Evolutionary conservation across 2,797 vertebrate species (phyloP), one percentile per base, ranked within the genome.

Genomic region (Saxicola maurus): DNA sequence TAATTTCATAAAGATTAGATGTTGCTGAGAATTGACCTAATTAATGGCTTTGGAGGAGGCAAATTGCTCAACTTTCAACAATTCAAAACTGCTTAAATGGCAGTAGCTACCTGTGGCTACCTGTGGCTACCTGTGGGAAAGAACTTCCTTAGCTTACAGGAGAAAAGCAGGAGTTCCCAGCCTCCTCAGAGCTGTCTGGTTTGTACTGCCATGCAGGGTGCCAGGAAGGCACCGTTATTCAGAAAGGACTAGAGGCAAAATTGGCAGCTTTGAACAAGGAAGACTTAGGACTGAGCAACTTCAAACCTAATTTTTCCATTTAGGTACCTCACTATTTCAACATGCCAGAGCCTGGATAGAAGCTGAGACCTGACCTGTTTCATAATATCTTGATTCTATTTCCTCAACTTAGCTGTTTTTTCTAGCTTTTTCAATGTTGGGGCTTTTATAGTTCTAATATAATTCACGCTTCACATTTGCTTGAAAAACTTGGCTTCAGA

Each of bases 1-100:
- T 86, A 92, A 91, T 87, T 93, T 86, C 52, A 52, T 79, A 48
- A 91, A 87, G 90, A 93, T 90, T 90, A 92, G 86, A 51, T 65
- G 18, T 42, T 90, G 45, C 66, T 84, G 67, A 86, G 77, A 90
- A 90, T 80, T 83, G 14, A 81, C 73, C 51, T 49, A 64, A 68
- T 85, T 80, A 83, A 61, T 83, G 82, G 37, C 64, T 90, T 65
- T 86, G 69, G 55, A 92, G 73, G 65, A 92, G 61, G 56, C 0
- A 45, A 83, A 51, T 86, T 93, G 56, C 67, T 90, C 72, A 90
- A 72, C 64, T 92, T 91, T 5, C 16, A 27, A 14, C 62, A 66
- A 8, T 24, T 78, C 31, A 62, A 17, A 83, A 43, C 13, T 30
- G 17, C 38, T 46, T 77, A 33, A 12, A 31, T 66, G 51, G 52